Conservation (phyloP, 2,797 vertebrate species). For the Myotis vivesi region DNA sequence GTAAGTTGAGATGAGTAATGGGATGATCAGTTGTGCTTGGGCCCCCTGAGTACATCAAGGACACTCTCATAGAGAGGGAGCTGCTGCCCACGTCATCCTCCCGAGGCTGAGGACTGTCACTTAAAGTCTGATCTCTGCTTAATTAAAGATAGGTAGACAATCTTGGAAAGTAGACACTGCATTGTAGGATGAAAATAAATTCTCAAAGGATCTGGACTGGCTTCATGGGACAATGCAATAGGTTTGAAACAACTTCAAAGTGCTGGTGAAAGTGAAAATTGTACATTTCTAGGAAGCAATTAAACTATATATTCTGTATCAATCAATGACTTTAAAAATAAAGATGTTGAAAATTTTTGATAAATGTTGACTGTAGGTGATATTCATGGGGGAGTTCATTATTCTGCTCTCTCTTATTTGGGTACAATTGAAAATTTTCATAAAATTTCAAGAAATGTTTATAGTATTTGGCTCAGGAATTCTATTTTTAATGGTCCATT, state of each 20-base stretch:
- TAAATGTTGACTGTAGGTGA: not conserved
- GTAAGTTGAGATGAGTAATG: not conserved
- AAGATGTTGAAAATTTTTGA: constrained; percentile 35
- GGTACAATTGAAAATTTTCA: constrained; percentile 30
- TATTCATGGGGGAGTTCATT: constrained; percentile 10
- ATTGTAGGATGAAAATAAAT: not conserved
- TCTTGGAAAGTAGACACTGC: constrained; percentile 28
- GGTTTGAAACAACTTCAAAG: constrained; percentile 40
- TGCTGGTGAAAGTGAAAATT: not conserved
- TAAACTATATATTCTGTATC: not conserved
- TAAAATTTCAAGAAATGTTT: constrained; percentile 35
- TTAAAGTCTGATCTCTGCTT: not conserved
- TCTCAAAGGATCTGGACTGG: not conserved
- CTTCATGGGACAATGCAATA: not conserved
- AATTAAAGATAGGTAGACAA: not conserved
- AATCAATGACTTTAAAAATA: constrained; percentile 8
- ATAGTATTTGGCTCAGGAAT: constrained; percentile 18
- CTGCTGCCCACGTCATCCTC: not conserved
- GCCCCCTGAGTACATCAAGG: not conserved
- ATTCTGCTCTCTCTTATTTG: not conserved
- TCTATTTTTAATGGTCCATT: constrained; percentile 41
- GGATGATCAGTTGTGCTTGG: not conserved
- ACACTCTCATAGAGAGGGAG: not conserved
- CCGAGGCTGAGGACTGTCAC: not conserved
- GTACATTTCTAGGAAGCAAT: constrained; percentile 37